These are phyloP conservation scores for Mongoloraphidia duomilia DNA, from an alignment of 2,888 invertebrate genomes.

Conservation along the genomic window DNA sequence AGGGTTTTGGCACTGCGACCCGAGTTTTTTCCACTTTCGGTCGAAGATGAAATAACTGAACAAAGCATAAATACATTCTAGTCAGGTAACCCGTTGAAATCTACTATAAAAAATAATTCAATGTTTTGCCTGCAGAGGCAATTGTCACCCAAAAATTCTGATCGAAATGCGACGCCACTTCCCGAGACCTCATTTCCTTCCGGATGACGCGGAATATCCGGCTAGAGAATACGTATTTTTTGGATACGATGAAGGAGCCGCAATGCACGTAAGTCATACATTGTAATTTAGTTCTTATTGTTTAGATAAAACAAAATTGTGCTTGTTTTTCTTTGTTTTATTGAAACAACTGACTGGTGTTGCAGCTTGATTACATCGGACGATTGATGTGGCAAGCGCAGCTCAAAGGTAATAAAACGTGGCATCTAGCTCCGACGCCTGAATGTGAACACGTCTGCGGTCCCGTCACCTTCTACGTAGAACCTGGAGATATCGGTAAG, in stretches of 20 bases:
- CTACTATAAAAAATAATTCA: neutral
- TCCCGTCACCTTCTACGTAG: slow-evolving; percentile 59
- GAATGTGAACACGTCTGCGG: slow-evolving; percentile 71
- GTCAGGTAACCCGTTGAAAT: no score
- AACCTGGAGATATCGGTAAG: slow-evolving; percentile 74
- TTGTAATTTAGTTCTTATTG: slow-evolving; percentile 3
- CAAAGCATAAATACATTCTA: no score
- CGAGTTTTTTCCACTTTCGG: no score
- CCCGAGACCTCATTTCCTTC: slow-evolving; percentile 70
- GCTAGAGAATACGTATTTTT: slow-evolving; percentile 83
- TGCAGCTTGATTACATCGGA: slow-evolving; percentile 78
- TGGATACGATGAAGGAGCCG: slow-evolving; percentile 80
- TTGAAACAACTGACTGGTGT: slow-evolving; percentile 12
- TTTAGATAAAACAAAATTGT: neutral
- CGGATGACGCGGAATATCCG: slow-evolving; percentile 76
- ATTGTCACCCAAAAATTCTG: slow-evolving; percentile 72
- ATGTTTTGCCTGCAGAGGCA: slow-evolving; percentile 44
- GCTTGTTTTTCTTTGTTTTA: neutral
- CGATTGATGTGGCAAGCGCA: slow-evolving; percentile 92
- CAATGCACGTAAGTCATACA: slow-evolving; percentile 62
- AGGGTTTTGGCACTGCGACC: no score
- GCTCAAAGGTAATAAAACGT: slow-evolving; percentile 70
- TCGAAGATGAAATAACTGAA: no score
- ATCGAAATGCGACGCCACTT: slow-evolving; percentile 61
- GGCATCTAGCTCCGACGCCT: slow-evolving; percentile 71